Evolutionary conservation across 1,140 invertebrate species (phyloP), one percentile per base, ranked within the genome.

Genomic region (Diachasmimorpha longicaudata): DNA sequence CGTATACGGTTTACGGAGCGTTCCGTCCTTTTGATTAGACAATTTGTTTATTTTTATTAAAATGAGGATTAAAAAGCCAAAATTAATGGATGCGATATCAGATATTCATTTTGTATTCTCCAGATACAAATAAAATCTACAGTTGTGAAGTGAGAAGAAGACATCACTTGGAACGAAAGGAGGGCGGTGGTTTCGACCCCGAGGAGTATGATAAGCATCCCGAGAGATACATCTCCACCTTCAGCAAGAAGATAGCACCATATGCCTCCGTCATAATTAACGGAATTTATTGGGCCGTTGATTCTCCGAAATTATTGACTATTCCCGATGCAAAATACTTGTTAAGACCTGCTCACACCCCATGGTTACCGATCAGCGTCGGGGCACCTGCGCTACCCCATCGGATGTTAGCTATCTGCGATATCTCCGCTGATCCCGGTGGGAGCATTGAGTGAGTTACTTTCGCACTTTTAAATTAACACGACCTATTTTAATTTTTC

Each of bases 211-310:
- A 97, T 70, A 92, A 96, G 79, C 93, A 96, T 86, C 98, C 99
- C 2, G 96, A 98, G 81, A 90, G 93, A 82, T 99, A 99, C 84
- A 96, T 96, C 74, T 99, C 98, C 9, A 97, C 95, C 4, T 99
- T 99, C 86, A 96, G 96, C 78, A 96, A 97, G 85, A 98, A 96
- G 87, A 98, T 99, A 79, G 99, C 98, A 0, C 97, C 98, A 0
- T 99, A 98, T 85, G 97, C 98, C 0, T 98, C 97, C 0, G 96
- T 98, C 0, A 96, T 99, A 68, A 92, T 99, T 2, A 99, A 99
- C 85, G 97, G 99, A 8, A 99, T 99, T 78, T 99, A 99, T 87
- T 99, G 98, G 97, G 98, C 97, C 0, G 95, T 97, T 0, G 96
- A 96, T 83, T 97, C 97, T 66, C 98, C 99, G 0, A 97, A 98